These are phyloP conservation scores for Nothoprocta pentlandii DNA, from an alignment of 2,113 vertebrate genomes.

Conservation along the genomic window DNA sequence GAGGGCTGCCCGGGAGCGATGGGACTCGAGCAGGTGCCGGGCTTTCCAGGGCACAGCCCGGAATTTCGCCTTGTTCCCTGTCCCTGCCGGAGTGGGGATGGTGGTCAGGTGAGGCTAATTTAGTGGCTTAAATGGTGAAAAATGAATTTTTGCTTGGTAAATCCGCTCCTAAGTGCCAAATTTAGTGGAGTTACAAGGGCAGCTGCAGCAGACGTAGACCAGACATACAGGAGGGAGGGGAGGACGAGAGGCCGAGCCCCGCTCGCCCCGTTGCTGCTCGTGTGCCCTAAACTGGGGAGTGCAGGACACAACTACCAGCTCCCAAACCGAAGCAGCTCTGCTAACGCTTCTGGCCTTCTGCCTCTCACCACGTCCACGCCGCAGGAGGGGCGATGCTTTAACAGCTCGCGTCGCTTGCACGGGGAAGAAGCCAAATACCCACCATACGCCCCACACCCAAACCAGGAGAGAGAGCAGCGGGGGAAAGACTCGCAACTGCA, in stretches of 20 bases:
- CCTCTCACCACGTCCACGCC: conserved; percentile 62
- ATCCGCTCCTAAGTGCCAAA: no score
- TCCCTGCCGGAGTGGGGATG: neutral
- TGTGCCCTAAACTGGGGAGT: neutral
- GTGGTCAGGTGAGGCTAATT: neutral
- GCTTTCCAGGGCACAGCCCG: neutral
- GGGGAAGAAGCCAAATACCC: neutral
- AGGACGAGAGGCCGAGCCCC: neutral
- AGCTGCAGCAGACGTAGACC: no score
- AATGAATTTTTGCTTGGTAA: neutral
- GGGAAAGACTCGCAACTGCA: conserved; percentile 12
- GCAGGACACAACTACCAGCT: conserved; percentile 3
- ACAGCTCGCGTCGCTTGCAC: neutral
- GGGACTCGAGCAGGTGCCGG: neutral
- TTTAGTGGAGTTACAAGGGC: no score
- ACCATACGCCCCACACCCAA: neutral
- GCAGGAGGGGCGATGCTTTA: conserved; percentile 63
- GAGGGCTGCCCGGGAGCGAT: neutral
- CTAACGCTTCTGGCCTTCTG: conserved; percentile 50
- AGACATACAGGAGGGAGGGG: neutral
- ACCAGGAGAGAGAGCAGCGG: neutral
- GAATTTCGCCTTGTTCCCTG: neutral
- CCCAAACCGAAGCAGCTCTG: conserved; percentile 56
- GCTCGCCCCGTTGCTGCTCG: conserved; percentile 33
- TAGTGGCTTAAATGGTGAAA: neutral